A percentile compares a stretch with the other conserved stretches of the same genome.
phyloP scores from a whole-genome alignment of 2,888 invertebrate genomes.

The Phortica magna region DNA sequence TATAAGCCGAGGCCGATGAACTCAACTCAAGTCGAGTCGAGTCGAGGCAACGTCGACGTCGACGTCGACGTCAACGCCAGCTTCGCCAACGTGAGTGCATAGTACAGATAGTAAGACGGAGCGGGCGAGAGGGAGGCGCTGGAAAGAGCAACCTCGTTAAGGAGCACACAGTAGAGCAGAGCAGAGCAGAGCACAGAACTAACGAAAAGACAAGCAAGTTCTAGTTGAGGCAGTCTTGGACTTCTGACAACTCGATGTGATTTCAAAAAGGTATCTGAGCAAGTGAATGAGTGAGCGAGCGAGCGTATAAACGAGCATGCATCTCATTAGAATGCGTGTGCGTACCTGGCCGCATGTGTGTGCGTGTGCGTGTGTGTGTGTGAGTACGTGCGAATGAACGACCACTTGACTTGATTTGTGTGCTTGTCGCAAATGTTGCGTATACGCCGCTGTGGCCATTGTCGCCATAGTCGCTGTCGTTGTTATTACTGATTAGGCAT shows the following conservation, averaged over 20 bases:
- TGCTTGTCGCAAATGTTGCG: conserved; percentile 27
- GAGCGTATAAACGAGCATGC: neutral
- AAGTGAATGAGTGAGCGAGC: neutral
- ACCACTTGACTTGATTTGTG: conserved; percentile 20
- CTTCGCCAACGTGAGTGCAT: neutral
- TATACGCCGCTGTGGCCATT: conserved; percentile 19
- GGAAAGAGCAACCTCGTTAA: neutral
- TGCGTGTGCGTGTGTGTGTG: conserved; percentile 31
- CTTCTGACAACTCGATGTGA: neutral
- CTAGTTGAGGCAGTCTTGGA: conserved; percentile 32
- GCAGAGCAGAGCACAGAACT: neutral
- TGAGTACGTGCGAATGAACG: conserved; percentile 4
- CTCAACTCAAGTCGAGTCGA: conserved; percentile 34
- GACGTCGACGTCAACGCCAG: neutral
- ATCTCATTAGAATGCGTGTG: conserved; percentile 21
- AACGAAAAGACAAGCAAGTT: conserved; percentile 23
- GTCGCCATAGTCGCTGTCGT: neutral
- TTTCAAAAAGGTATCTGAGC: neutral
- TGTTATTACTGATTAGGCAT: conserved; percentile 57
- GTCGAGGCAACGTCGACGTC: neutral
- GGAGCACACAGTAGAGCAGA: neutral
- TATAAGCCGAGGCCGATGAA: conserved; percentile 66
- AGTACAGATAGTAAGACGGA: neutral
- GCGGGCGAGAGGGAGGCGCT: neutral
- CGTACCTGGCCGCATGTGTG: conserved; percentile 45